These are phyloP conservation scores for Dromiciops gliroides DNA, from an alignment of 2,113 vertebrate genomes.

Conservation along the genomic window DNA sequence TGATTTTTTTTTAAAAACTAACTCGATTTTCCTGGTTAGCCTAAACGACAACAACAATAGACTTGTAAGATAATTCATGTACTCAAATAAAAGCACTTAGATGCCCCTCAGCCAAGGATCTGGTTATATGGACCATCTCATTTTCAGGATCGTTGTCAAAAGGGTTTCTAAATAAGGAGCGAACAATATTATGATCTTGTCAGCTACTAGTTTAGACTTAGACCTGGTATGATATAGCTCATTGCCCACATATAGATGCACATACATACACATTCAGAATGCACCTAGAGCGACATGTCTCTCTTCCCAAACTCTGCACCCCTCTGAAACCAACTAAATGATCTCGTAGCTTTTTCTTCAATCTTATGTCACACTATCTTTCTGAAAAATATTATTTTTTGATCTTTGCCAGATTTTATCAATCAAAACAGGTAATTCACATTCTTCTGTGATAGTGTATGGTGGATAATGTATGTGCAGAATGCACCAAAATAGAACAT, in stretches of 20 bases:
- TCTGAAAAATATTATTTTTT: constrained; percentile 69
- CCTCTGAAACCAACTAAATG: constrained; percentile 30
- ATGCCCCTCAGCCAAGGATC: constrained; percentile 25
- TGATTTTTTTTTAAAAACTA: constrained; percentile 25
- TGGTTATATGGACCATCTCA: not conserved
- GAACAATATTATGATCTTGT: not conserved
- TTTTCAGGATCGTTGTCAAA: not conserved
- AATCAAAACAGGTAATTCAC: constrained; percentile 67
- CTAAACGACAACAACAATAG: constrained; percentile 23
- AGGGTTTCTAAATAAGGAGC: not conserved
- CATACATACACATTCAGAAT: not conserved
- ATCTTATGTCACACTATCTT: constrained; percentile 44
- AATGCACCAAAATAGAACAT: constrained; percentile 59
- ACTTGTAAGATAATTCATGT: not conserved
- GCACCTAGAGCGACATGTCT: not conserved
- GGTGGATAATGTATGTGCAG: constrained; percentile 60
- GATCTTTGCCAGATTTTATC: constrained; percentile 58
- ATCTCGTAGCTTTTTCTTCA: constrained; percentile 12
- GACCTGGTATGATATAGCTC: not conserved
- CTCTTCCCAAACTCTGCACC: not conserved
- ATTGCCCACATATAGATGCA: not conserved
- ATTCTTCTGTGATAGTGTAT: constrained; percentile 37
- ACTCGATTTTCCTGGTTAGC: not conserved
- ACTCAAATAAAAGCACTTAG: constrained; percentile 16
- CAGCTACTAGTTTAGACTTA: constrained; percentile 17